Base-by-base conservation (phyloP, 2,797 vertebrate species). In the Pseudomugil tenellus region DNA sequence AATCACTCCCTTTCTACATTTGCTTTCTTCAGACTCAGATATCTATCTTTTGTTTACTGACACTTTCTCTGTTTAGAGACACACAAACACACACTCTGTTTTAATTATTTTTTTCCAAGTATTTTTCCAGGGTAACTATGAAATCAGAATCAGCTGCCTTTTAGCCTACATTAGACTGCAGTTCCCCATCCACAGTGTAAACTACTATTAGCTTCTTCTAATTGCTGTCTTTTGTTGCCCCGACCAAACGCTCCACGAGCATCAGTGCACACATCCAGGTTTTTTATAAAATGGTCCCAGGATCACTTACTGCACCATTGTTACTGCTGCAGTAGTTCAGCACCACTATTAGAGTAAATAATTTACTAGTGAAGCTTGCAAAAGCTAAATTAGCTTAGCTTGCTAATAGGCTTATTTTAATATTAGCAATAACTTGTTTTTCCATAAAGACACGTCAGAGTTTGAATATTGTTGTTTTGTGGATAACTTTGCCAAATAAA, bases 1-100 rank as follows among this genome's bases (percentile, higher is more conserved):
- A 83, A 79, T 89, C 72, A 81, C 74, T 63, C 74, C 16, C 70
- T 74, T 71, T 61, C 70, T 75, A 46, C 76, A 49, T 83, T 85
- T 78, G 51, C 79, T 78, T 80, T 78, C 79, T 79, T 63, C 80
- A 69, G 26, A 85, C 69, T 76, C 37, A 10, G 49, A 79, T 73
- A 80, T 75, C 70, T 6, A 10, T 76, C 78, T 70, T 41, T 17
- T 49, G 67, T 76, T 79, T 72, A 54, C 57, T 39, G 58, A 59
- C 67, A 75, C 65, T 67, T 48, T 58, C 61, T 58, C 54, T 66
- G 34, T 31, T n/a, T n/a, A n/a, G n/a, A n/a, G n/a, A n/a, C n/a
- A 31, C 31, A 26, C 48, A 55, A 41, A 6, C 32, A 6, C 32
- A 57, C 56, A 35, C 16, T 21, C 63, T 32, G 3, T 21, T 32